A percentile compares a stretch with the other conserved stretches of the same genome.
phyloP scores from a whole-genome alignment of 1,140 invertebrate genomes.

The Mesaphorura yosii region DNA sequence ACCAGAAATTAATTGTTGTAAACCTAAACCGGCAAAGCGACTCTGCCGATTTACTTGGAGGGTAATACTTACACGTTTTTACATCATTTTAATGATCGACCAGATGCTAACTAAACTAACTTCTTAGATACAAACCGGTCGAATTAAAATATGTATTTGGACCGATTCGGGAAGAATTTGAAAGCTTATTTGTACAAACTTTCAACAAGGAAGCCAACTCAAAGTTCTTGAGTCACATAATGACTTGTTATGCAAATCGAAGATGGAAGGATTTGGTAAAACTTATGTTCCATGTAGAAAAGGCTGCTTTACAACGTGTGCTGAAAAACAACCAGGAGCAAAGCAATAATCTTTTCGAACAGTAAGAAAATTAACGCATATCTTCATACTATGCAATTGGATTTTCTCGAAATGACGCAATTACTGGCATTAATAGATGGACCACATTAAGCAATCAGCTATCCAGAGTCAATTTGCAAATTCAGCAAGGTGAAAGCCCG shows the following conservation, averaged over 20 bases:
- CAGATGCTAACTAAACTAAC: neutral
- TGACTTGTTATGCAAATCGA: constrained; percentile 56
- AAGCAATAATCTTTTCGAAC: too few relatives aligned
- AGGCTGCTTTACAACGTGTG: constrained; percentile 56
- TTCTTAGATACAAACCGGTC: constrained; percentile 75
- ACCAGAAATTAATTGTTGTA: constrained; percentile 80
- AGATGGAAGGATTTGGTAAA: constrained; percentile 59
- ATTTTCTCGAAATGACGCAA: too few relatives aligned
- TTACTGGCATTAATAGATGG: too few relatives aligned
- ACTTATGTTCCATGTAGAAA: constrained; percentile 63
- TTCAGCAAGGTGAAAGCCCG: constrained; percentile 52
- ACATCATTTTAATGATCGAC: neutral
- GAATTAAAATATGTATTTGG: constrained; percentile 72
- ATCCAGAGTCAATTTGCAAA: constrained; percentile 47
- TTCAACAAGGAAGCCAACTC: constrained; percentile 70
- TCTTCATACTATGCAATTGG: too few relatives aligned
- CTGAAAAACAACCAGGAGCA: too few relatives aligned
- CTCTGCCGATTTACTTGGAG: constrained; percentile 87
- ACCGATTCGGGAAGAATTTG: constrained; percentile 74
- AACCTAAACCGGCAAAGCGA: constrained; percentile 99
- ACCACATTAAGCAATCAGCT: constrained; percentile 43
- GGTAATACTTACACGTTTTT: constrained; percentile 40
- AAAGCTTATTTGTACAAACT: constrained; percentile 62
- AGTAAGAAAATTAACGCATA: too few relatives aligned
- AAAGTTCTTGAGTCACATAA: constrained; percentile 69